Base-by-base conservation (phyloP, 2,797 vertebrate species). In the Darevskia mixta region DNA sequence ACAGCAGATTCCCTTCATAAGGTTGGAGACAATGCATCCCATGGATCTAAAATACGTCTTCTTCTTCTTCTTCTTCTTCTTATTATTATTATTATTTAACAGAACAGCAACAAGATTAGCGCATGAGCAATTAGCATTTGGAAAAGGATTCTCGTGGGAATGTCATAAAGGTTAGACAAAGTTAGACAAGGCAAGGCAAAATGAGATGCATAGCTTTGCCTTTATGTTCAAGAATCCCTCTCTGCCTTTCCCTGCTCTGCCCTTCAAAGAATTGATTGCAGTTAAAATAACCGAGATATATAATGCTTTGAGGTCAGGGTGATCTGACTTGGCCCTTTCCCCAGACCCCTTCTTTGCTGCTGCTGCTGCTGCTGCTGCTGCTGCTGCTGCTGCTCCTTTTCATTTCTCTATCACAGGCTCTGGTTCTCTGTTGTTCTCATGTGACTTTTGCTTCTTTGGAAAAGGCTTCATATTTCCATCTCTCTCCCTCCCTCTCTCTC, bases 181-280 rank as follows among this genome's bases (percentile, higher is more conserved):
- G 76, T 71, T 79, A 17, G 41, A 23, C 58, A 38, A 18, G 38
- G 6, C 43, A 1, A 9, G 45, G 64, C 87, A 79, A 8, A 41
- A 55, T 8, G n/a, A 69, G 71, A 43, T 61, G 7, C 9, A 80
- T 18, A 49, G 10, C 58, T 67, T 4, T 43, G 41, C 27, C n/a
- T 77, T 85, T 91, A 27, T 81, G 67, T 90, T 15, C 84, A 83
- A 10, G 71, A 87, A 41, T 67, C 73, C 77, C 87, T 94, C 35
- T 32, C 67, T 82, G 25, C 79, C 25, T 93, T 93, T 91, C 95
- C 86, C 87, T 94, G 95, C 95, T 96, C 93, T 79, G 94, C 96
- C 97, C 97, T 98, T 98, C 96, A 96, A 94, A 95, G 73, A 91
- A 98, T 98, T 93, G 97, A 97, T 98, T 98, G 96, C 96, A 96